Conservation (phyloP, 2,888 invertebrate genomes). For the Pharmacophagus antenor region DNA sequence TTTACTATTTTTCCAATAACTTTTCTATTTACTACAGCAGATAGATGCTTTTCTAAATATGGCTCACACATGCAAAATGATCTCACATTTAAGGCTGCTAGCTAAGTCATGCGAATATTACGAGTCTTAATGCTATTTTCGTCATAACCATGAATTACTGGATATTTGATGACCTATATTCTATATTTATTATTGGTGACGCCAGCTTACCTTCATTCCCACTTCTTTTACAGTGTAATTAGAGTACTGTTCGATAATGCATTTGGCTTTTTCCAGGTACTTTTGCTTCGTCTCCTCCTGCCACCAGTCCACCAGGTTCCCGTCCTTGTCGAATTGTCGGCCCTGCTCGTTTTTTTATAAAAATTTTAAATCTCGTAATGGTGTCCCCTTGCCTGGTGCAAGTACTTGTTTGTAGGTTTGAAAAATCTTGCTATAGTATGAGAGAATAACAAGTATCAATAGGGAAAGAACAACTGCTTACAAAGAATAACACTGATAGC, state of each 20-base stretch:
- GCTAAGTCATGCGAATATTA: not conserved
- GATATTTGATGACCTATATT: not conserved
- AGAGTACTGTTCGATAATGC: slow-evolving; percentile 96
- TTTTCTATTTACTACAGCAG: too few species aligned
- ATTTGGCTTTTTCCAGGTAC: slow-evolving; percentile 91
- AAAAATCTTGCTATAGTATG: not conserved
- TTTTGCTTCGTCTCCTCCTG: slow-evolving; percentile 89
- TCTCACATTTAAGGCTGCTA: not conserved
- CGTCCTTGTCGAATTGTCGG: slow-evolving; percentile 94
- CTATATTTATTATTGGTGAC: not conserved
- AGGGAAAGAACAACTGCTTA: not conserved
- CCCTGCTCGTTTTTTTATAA: slow-evolving; percentile 73
- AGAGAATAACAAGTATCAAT: not conserved
- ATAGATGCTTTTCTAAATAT: too few species aligned
- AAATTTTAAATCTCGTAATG: too few species aligned
- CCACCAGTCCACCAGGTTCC: slow-evolving; percentile 97
- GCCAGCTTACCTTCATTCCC: slow-evolving; percentile 82
- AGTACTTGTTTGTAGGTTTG: not conserved
- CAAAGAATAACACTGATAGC: not conserved
- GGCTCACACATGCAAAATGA: not conserved
- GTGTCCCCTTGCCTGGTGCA: too few species aligned
- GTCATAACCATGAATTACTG: not conserved
- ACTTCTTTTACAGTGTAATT: slow-evolving; percentile 92
- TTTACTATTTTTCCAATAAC: too few species aligned
- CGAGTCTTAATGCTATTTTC: too few species aligned